Conservation (phyloP, 1,140 invertebrate genomes). For the Galleria mellonella region DNA sequence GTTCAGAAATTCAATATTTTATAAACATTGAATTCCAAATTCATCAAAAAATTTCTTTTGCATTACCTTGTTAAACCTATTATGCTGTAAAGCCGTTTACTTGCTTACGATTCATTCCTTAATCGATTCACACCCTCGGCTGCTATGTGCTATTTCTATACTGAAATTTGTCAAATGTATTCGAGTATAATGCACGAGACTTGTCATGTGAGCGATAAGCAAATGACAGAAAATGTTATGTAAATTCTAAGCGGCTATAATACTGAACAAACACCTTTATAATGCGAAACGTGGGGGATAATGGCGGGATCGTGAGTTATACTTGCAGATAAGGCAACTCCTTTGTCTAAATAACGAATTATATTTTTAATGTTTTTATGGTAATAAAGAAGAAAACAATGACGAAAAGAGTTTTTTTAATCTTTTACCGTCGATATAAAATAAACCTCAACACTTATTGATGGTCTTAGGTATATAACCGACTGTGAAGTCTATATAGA, state of each 20-base stretch:
- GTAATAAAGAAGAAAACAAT: constrained; percentile 8
- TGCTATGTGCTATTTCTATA: constrained; percentile 22
- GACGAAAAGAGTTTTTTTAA: background rate
- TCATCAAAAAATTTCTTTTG: too few relatives aligned
- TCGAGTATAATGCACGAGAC: constrained; percentile 60
- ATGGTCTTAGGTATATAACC: too few relatives aligned
- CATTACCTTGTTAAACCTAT: too few relatives aligned
- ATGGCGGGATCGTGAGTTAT: constrained; percentile 55
- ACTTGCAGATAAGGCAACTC: constrained; percentile 43
- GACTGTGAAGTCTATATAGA: too few relatives aligned
- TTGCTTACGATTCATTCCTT: too few relatives aligned
- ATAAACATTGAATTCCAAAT: too few relatives aligned
- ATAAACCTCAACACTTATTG: too few relatives aligned
- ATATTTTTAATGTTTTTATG: constrained; percentile 27
- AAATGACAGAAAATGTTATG: constrained; percentile 71
- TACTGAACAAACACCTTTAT: constrained; percentile 52
- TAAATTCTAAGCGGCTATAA: constrained; percentile 63
- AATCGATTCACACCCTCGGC: constrained; percentile 26
- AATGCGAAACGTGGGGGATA: constrained; percentile 44
- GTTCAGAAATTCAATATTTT: too few relatives aligned
- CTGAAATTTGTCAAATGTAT: constrained; percentile 67
- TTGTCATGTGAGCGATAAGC: constrained; percentile 68
- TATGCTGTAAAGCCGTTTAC: too few relatives aligned
- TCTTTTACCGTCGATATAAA: too few relatives aligned
- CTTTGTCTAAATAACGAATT: constrained; percentile 42